Base-by-base conservation (phyloP, 2,113 vertebrate genomes). In the Ammodytes marinus region DNA sequence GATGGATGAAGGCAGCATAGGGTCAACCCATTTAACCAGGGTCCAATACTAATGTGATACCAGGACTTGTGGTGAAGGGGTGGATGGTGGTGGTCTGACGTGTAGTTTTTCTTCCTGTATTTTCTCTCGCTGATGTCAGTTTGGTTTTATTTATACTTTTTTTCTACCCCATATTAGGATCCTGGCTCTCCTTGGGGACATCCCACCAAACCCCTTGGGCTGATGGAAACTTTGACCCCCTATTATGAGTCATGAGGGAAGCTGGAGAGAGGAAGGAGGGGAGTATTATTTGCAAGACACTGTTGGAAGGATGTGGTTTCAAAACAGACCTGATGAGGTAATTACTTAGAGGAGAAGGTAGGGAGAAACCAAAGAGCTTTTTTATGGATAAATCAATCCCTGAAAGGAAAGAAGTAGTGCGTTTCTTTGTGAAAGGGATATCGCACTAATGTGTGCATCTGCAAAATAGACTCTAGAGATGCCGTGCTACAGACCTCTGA, bases 11-110 rank as follows among this genome's bases (percentile, higher is more conserved):
- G 61, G 74, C 77, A 86, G 70, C 81, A 74, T 43, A 54, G 71
- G 86, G 77, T 73, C 71, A 27, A 70, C 63, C 2, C 43, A 37
- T 88, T 89, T 87, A 86, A 89, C 88, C 70, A 84, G 83, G 85
- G 82, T 85, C 86, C 90, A 90, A 80, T 83, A 86, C 87, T 90
- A 91, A 91, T 85, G 90, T 90, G 92, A 84, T 91, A 86, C 87
- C 88, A 74, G 81, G 83, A 84, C 66, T 79, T 52, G 77, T 74
- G 74, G 78, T 77, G 63, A 69, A 13, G 50, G 70, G 55, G 72
- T 43, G 61, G 69, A 63, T 52, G 37, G 63, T 65, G 69, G 2
- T 0, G 70, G 76, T 71, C 66, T 77, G 84, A 88, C 65, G 73
- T 80, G 71, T 70, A 53, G 63, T 78, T 91, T 82, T 85, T 85